A percentile compares a stretch with the other conserved stretches of the same genome.
These are phyloP conservation scores for Anoplolepis gracilipes DNA, from an alignment of 1,140 invertebrate genomes.

Conservation along the genomic window DNA sequence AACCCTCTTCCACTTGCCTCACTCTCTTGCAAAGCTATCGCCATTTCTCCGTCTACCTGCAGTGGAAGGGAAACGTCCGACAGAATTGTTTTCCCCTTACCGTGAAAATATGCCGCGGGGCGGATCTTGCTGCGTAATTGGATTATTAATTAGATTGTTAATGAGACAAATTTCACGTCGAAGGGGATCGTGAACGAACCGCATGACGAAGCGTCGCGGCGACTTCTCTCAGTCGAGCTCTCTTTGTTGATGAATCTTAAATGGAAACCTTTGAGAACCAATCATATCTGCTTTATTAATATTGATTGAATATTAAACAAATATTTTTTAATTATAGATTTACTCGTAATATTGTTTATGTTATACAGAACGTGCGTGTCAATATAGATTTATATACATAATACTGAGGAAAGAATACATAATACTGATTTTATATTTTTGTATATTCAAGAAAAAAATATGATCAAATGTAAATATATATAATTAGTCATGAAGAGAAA, in stretches of 20 bases:
- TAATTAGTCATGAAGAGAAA: no score
- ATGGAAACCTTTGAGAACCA: constrained; percentile 32
- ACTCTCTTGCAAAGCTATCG: constrained; percentile 44
- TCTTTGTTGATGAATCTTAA: constrained; percentile 27
- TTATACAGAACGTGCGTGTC: neutral
- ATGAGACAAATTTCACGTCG: constrained; percentile 84
- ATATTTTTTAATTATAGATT: neutral
- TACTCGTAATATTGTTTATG: neutral
- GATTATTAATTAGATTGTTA: constrained; percentile 86
- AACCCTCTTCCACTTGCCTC: constrained; percentile 40
- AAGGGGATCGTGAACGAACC: constrained; percentile 65
- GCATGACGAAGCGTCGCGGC: constrained; percentile 46
- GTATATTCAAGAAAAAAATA: no score
- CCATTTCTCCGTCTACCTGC: constrained; percentile 69
- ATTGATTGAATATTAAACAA: neutral
- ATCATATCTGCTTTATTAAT: constrained; percentile 12
- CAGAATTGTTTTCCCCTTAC: constrained; percentile 84
- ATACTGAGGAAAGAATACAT: neutral
- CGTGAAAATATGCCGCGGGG: constrained; percentile 81
- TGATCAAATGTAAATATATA: no score
- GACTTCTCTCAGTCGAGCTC: constrained; percentile 5
- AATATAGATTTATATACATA: neutral
- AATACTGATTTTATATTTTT: neutral
- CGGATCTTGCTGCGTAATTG: constrained; percentile 84
- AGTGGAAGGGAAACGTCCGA: constrained; percentile 75